Conservation (phyloP, 1,140 invertebrate species). For the Chelonus insularis region DNA sequence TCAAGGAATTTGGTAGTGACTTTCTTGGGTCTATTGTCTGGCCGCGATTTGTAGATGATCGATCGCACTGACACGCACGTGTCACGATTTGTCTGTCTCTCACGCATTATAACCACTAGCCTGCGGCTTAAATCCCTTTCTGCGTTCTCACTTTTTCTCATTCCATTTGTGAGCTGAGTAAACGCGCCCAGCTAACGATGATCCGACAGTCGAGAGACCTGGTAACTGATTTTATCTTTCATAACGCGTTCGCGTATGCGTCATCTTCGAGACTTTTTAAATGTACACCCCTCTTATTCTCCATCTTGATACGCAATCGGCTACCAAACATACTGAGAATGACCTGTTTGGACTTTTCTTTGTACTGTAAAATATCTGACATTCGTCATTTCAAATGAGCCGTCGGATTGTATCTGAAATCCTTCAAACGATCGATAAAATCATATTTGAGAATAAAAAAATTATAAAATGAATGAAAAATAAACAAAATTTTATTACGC, state of each 20-base stretch:
- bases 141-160: conserved; percentile 6
- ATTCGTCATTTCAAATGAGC: not conserved
- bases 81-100: conserved; percentile 26
- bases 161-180: too few relatives aligned
- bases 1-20: conserved; percentile 19
- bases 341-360: not conserved
- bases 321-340: conserved; percentile 10
- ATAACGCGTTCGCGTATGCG: conserved; percentile 35
- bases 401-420: not conserved
- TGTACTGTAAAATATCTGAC: not conserved
- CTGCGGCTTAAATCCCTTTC: conserved; percentile 5
- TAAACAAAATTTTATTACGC: conserved; percentile 25
- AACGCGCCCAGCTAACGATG: conserved; percentile 23
- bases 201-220: conserved; percentile 30
- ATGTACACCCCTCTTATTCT: conserved; percentile 13
- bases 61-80: conserved; percentile 32
- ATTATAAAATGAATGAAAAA: not conserved
- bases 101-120: conserved; percentile 9
- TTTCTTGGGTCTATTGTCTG: conserved; percentile 8
- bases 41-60: conserved; percentile 25
- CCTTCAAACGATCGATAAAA: not conserved
- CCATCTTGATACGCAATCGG: not conserved
- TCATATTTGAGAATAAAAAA: not conserved
- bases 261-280: conserved; percentile 9
- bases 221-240: conserved; percentile 26